These are phyloP conservation scores for Microcebus ravelobensis DNA, from an alignment of 2,113 vertebrate genomes.

Conservation along the genomic window DNA sequence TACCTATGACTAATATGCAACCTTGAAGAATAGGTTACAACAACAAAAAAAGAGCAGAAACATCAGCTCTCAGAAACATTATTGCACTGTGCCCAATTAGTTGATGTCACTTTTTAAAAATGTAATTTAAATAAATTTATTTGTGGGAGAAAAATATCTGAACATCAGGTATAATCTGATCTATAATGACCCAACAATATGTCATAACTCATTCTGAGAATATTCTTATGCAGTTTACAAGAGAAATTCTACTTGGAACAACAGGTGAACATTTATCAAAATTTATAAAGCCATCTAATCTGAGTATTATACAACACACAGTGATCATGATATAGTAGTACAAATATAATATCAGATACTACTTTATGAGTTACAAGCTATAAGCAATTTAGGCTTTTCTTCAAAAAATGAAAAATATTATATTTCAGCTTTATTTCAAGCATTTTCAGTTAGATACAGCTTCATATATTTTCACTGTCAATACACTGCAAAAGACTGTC, in stretches of 20 bases:
- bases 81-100: neutral
- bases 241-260: neutral
- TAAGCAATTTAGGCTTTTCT: constrained; percentile 71
- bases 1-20: neutral
- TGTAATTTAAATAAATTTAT: constrained; percentile 73
- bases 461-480: constrained; percentile 73
- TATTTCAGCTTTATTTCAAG: constrained; percentile 83
- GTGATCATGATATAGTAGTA: constrained; percentile 67
- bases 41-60: neutral
- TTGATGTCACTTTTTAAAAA: neutral
- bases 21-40: neutral
- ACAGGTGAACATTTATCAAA: constrained; percentile 62
- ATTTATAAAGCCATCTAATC: constrained; percentile 56
- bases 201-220: constrained; percentile 49
- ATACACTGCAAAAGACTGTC: constrained; percentile 59
- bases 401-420: constrained; percentile 71
- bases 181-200: constrained; percentile 71
- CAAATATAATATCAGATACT: constrained; percentile 78
- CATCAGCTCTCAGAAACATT: neutral
- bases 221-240: constrained; percentile 16
- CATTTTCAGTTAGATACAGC: constrained; percentile 75
- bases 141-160: constrained; percentile 61
- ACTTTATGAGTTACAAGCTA: constrained; percentile 70
- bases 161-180: constrained; percentile 50
- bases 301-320: constrained; percentile 19